A percentile compares a stretch with the other conserved stretches of the same genome.
Conservation (phyloP, 2,888 invertebrate genomes). For the Clanis bilineata region DNA sequence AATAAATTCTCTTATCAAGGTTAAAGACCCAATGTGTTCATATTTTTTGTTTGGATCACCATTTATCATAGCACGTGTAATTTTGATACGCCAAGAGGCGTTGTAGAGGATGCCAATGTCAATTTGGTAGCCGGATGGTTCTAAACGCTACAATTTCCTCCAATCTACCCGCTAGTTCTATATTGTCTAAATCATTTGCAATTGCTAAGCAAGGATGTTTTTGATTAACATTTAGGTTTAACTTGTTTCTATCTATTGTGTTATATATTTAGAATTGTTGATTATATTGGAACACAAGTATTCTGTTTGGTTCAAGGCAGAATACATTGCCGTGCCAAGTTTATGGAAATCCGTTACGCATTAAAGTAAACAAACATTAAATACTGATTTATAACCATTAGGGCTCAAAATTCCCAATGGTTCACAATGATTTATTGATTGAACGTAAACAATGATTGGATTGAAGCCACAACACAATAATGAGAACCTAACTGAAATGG, state of each 20-base stretch:
- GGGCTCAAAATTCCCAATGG: background rate
- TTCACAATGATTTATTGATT: slow-evolving; percentile 3
- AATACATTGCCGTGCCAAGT: slow-evolving; percentile 6
- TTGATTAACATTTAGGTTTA: background rate
- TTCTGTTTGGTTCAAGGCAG: background rate
- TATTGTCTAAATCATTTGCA: slow-evolving; percentile 10
- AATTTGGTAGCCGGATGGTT: slow-evolving; percentile 60
- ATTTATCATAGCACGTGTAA: slow-evolving; percentile 21
- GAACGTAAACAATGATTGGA: slow-evolving; percentile 17
- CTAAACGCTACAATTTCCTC: slow-evolving; percentile 66
- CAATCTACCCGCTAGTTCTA: slow-evolving; percentile 26
- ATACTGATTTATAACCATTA: background rate
- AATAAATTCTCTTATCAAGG: background rate
- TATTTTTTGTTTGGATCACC: background rate
- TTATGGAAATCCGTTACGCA: slow-evolving; percentile 7
- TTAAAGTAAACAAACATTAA: background rate
- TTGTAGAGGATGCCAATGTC: slow-evolving; percentile 44
- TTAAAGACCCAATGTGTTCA: background rate
- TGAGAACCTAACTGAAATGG: slow-evolving; percentile 28
- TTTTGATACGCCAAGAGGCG: slow-evolving; percentile 41
- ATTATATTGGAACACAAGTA: background rate
- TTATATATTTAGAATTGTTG: background rate
- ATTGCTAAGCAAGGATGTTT: background rate
- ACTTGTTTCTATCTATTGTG: background rate
- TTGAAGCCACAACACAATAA: slow-evolving; percentile 34